phyloP scores from a whole-genome alignment of 1,140 invertebrate species.

The Argopecten irradians region DNA sequence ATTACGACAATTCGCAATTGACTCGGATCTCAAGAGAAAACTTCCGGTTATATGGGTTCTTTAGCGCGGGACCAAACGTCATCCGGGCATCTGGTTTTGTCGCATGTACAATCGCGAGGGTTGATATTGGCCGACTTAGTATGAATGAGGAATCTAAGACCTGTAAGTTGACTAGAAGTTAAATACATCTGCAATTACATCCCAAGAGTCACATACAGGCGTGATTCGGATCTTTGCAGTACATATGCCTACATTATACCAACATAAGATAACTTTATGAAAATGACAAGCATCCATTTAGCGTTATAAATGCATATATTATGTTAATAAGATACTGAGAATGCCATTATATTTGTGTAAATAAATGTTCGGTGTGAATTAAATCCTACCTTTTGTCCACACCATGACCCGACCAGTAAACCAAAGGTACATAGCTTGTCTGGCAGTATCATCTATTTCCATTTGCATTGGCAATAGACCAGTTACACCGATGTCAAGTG shows the following conservation, averaged over 20 bases:
- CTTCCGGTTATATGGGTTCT: constrained; percentile 3
- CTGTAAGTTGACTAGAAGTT: background rate
- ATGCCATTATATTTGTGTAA: too few species aligned
- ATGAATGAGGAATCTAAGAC: background rate
- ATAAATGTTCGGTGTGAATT: background rate
- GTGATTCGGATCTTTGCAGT: background rate
- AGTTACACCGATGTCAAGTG: background rate
- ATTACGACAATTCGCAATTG: constrained; percentile 21
- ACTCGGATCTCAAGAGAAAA: background rate
- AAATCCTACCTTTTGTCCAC: background rate
- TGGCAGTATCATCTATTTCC: background rate
- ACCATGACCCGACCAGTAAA: background rate
- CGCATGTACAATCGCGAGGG: background rate
- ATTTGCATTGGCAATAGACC: too few species aligned
- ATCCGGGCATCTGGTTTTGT: background rate
- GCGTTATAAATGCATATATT: too few species aligned
- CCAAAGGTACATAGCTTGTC: background rate
- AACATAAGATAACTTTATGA: background rate
- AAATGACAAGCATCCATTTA: background rate
- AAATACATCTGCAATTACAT: background rate
- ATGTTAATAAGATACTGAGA: too few species aligned
- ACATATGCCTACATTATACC: too few species aligned
- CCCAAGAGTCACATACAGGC: background rate
- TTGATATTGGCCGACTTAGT: background rate
- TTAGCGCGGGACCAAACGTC: background rate